Base-by-base conservation (phyloP, 2,797 vertebrate genomes). In the Emydoidea blandingii region DNA sequence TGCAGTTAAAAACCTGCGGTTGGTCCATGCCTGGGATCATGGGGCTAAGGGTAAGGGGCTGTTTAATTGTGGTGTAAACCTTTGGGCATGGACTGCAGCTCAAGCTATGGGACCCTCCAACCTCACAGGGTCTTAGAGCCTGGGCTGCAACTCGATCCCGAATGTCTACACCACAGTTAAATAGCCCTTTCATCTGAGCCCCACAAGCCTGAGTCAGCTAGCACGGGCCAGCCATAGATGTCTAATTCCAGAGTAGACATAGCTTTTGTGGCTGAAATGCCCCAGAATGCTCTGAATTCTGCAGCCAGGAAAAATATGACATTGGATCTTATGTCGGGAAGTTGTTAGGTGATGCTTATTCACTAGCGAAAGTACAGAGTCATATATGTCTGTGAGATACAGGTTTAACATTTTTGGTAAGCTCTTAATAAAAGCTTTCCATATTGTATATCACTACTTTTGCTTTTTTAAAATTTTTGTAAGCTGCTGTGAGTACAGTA, bases 331-430 rank as follows among this genome's bases (percentile, higher is more conserved):
- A 53, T 53, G n/a, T 74, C 81, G 6, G 8, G n/a, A 27, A 50
- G 8, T 57, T 88, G 10, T 62, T 85, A 72, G 9, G 27, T 76
- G 91, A 47, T 31, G 34, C 31, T 78, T 78, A 59, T 31, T 19
- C 56, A 53, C 79, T 81, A 59, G 9, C 50, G 78, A 89, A 95
- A 92, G 81, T 74, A 65, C 11, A 82, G 8, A 44, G 27, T 91
- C 82, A 21, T 57, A 25, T 53, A 0, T 65, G 52, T 41, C 86
- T 59, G 52, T 91, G 62, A 90, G 47, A 92, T 76, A 47, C 74
- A 83, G 7, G 72, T 47, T 23, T 87, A 54, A 9, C 47, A 56
- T 91, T 86, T 87, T 91, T 23, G 6, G 37, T 10, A 72, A 91
- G 31, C 18, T 89, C 95, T 44, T 68, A 65, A 52, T 83, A 88